Evolutionary conservation across 2,888 invertebrate species (phyloP), one percentile per base, ranked within the genome.

Genomic region (Sicus ferrugineus): DNA sequence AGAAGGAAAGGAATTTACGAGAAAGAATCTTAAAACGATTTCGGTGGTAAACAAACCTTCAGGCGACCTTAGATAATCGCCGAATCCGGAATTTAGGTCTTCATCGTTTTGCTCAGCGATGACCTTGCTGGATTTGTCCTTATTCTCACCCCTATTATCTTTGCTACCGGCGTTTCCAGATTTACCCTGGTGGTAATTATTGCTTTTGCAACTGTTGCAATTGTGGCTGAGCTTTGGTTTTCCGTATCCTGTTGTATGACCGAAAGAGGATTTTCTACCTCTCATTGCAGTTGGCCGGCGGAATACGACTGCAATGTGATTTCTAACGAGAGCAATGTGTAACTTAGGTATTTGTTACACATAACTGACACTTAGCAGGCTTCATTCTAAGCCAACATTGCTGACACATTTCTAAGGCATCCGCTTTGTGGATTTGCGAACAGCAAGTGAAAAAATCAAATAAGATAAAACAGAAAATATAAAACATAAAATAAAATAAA

Each of bases 31-130:
- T 30, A 11, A n/a, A 34, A 63, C 48, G 4, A 31, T 7, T 42
- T 46, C n/a, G 50, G 54, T 50, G 42, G 19, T 23, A 34, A 21
- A 79, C 80, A 76, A 73, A 85, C 85, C 85, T 78, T 84, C 83
- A 72, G 80, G 75, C 38, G 85, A 83, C 59, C 83, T 79, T 52
- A 85, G 70, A 75, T 85, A 85, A 68, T 79, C 77, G n/a, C 84
- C 84, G 71, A 85, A 85, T 19, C 85, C 85, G 38, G 85, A 85
- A 76, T 85, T 85, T 16, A 83, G 75, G 38, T 84, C 83, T 63
- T 79, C 80, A 11, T 82, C 84, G 30, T 67, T 61, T 52, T 48
- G 50, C 23, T 73, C 75, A 23, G 56, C 16, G 9, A 16, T 59
- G 14, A n/a, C 42, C 4, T 6, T 38, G 6, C n/a, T n/a, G 11